phyloP scores from a whole-genome alignment of 2,797 vertebrate species.

The Mareca penelope region DNA sequence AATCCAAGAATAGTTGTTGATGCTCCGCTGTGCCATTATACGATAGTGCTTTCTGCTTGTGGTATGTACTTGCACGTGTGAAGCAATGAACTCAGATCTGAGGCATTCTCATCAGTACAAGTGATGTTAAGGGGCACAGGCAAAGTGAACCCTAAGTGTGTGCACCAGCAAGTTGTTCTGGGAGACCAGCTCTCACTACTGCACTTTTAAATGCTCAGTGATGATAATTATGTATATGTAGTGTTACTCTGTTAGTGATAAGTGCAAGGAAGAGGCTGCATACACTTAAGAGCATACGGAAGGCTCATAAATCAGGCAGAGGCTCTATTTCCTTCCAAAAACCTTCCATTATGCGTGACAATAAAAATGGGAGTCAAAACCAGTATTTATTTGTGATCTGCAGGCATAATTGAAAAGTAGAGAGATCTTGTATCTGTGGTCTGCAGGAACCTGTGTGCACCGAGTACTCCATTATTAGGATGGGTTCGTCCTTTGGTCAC shows the following conservation, averaged over 20 bases:
- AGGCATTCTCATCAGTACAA: not conserved
- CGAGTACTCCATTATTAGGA: not conserved
- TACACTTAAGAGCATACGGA: not conserved
- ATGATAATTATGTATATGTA: rapidly evolving
- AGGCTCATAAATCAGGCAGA: not conserved
- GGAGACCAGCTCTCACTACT: not conserved
- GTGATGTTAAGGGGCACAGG: not conserved
- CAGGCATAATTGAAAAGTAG: not conserved
- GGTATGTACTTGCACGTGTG: not conserved
- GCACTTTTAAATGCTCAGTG: not conserved
- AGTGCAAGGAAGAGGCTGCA: not conserved
- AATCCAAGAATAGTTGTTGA: not conserved
- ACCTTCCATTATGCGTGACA: not conserved
- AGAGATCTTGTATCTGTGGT: not conserved
- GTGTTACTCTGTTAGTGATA: not conserved
- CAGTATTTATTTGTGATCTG: not conserved
- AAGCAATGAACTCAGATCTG: not conserved
- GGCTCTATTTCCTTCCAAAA: not conserved
- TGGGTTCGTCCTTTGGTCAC: not conserved
- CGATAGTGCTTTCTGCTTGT: rapidly evolving
- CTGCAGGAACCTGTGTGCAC: not conserved
- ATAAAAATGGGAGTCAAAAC: not conserved
- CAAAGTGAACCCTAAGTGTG: not conserved
- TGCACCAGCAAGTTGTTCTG: not conserved
- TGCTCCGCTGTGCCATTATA: not conserved